phyloP scores from a whole-genome alignment of 2,797 vertebrate species.

The Cygnus olor region DNA sequence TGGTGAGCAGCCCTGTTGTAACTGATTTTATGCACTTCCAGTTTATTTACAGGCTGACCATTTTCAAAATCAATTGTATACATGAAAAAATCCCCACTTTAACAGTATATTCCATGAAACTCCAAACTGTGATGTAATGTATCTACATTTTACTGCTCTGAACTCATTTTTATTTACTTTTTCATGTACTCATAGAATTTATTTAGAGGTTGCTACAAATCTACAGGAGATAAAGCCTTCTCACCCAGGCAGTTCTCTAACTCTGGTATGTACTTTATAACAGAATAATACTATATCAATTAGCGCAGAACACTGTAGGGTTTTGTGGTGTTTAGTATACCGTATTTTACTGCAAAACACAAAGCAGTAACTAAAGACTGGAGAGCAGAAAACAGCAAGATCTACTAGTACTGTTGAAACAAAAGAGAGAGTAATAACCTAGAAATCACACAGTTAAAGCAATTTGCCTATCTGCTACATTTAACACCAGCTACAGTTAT shows the following conservation, averaged over 20 bases:
- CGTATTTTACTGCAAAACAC: background rate
- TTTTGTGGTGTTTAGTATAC: background rate
- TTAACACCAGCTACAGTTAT: background rate
- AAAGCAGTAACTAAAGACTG: background rate
- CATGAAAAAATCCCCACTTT: background rate
- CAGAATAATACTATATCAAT: background rate
- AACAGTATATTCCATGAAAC: background rate
- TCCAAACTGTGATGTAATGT: background rate
- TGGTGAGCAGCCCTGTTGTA: background rate
- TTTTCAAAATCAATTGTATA: background rate
- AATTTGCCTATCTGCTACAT: conserved; percentile 26
- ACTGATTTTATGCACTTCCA: background rate
- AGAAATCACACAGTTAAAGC: background rate
- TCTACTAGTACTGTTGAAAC: background rate
- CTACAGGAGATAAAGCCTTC: background rate
- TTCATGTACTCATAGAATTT: background rate
- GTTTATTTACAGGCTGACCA: background rate
- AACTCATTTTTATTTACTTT: background rate
- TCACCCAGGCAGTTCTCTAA: background rate
- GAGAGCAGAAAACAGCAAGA: background rate
- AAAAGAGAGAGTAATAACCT: background rate
- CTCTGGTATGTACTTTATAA: background rate
- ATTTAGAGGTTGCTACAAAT: background rate
- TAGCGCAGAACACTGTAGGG: background rate
- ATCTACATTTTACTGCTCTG: background rate